Evolutionary conservation across 2,797 vertebrate genomes (phyloP), one percentile per base, ranked within the genome.

Genomic region (Enteromius fasciolatus): DNA sequence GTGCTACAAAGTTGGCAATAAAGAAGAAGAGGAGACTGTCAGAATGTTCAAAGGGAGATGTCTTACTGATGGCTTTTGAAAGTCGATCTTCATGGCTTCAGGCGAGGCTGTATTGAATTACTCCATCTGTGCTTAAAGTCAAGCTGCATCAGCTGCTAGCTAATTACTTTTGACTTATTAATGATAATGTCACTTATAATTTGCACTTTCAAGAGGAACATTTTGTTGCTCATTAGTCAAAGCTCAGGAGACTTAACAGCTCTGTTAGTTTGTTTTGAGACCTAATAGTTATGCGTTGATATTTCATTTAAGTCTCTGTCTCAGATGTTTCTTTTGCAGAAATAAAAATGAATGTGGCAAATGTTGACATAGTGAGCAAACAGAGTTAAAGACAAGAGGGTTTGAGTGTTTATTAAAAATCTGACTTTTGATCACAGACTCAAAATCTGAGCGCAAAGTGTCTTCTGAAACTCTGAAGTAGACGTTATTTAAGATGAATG

Each of bases 21-120:
- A 39, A 39, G 31, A 59, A 74, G 78, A 20, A 66, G 67, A 82
- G 76, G 80, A 41, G 12, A 46, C 83, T 75, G 83, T 66, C 76
- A 78, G 23, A 67, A 59, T 17, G 70, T 33, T 87, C 67, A 63
- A 80, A 79, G 69, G 78, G 74, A 74, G 31, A 81, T 63, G 52
- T 39, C 72, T 74, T 44, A 41, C 67, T 74, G 17, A 70, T 33
- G 64, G 59, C 64, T 77, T 82, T 59, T 82, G 68, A 84, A 86
- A 83, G 57, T 54, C n/a, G 83, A 76, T 83, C 44, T 66, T 64
- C 59, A 44, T 8, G 33, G 64, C 70, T 70, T 73, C 52, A 78
- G 39, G 31, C 50, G 5, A 73, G 17, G 31, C 68, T 83, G n/a
- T 64, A 81, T 76, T 81, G 57, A 64, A 73, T 64, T 74, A 74